These are phyloP conservation scores for Peromyscus aztecus DNA, from an alignment of 2,797 vertebrate genomes.

Conservation along the genomic window DNA sequence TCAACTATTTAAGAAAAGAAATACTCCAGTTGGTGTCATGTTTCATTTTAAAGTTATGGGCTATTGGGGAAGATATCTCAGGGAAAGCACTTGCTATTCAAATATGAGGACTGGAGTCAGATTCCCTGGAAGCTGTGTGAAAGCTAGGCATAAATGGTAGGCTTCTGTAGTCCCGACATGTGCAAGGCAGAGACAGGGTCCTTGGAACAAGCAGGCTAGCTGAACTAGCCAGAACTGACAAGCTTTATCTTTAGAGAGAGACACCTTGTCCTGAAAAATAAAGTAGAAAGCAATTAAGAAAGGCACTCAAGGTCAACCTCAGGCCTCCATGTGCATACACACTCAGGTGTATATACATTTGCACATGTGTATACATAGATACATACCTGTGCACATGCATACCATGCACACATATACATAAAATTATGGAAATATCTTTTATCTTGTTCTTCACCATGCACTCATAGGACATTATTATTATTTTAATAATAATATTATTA, in stretches of 20 bases:
- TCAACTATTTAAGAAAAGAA: constrained; percentile 47
- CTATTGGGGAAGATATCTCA: not conserved
- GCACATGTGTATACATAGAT: not conserved
- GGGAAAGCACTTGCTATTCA: no score
- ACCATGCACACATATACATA: not conserved
- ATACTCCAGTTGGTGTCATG: constrained; percentile 20
- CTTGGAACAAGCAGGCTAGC: not conserved
- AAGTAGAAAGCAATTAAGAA: not conserved
- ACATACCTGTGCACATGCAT: not conserved
- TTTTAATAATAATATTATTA: no score
- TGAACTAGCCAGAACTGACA: not conserved
- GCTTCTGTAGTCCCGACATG: not conserved
- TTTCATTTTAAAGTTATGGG: constrained; percentile 62
- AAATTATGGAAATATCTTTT: not conserved
- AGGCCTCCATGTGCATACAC: not conserved
- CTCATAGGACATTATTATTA: not conserved
- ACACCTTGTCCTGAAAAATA: not conserved
- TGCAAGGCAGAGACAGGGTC: not conserved
- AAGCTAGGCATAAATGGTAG: not conserved
- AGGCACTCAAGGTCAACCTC: not conserved
- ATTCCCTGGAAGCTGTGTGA: not conserved
- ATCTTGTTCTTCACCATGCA: not conserved
- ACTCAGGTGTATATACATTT: not conserved
- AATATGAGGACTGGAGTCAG: no score
- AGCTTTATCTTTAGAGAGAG: not conserved